A percentile compares a stretch with the other conserved stretches of the same genome.
phyloP scores from a whole-genome alignment of 1,140 invertebrate genomes.

The Anadara kagoshimensis region DNA sequence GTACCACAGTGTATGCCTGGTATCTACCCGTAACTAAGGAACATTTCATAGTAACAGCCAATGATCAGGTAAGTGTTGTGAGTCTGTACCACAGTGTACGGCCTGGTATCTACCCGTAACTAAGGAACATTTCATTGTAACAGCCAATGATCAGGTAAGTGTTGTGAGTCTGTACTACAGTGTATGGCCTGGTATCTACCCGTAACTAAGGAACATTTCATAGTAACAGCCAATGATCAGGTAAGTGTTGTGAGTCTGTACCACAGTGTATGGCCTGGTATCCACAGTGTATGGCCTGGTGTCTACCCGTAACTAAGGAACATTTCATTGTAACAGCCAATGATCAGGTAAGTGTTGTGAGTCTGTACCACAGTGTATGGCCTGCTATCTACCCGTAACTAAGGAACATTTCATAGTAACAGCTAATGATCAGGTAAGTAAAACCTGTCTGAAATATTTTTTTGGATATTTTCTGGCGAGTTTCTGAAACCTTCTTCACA shows the following conservation, averaged over 20 bases:
- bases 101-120: constrained; percentile 72
- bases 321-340: constrained; percentile 72
- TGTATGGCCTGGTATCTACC: constrained; percentile 75
- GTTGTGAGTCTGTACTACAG: constrained; percentile 75
- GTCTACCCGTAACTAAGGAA: constrained; percentile 72
- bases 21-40: constrained; percentile 73
- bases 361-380: constrained; percentile 78
- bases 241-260: constrained; percentile 66
- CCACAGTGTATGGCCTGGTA: constrained; percentile 77
- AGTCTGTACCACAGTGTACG: constrained; percentile 77
- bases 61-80: constrained; percentile 66
- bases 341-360: constrained; percentile 63
- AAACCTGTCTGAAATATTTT: not conserved
- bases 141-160: constrained; percentile 71
- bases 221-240: constrained; percentile 73
- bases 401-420: constrained; percentile 73
- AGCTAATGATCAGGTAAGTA: constrained; percentile 70
- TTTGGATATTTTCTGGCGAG: not conserved
- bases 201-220: constrained; percentile 72
- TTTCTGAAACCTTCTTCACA: not conserved
- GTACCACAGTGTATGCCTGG: constrained; percentile 77
- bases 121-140: constrained; percentile 73
- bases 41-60: constrained; percentile 72
- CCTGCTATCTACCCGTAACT: constrained; percentile 72
- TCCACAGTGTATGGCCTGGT: too few species aligned